Conservation (phyloP, 2,888 invertebrate genomes). For the Pasiphila rectangulata region DNA sequence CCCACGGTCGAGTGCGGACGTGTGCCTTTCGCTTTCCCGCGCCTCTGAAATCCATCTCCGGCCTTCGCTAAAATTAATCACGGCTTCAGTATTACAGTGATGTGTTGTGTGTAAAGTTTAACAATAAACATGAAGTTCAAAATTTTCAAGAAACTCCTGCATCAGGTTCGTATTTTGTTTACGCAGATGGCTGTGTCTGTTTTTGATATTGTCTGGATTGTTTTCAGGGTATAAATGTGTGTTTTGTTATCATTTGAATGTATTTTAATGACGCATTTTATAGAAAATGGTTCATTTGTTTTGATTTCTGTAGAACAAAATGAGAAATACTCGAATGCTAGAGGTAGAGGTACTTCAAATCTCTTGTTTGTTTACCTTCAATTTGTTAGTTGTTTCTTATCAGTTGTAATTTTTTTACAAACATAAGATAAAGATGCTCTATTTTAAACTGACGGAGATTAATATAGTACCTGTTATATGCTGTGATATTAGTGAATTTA, state of each 20-base stretch:
- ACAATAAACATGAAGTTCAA: conserved; percentile 63
- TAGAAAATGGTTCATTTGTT: no score
- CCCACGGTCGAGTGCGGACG: conserved; percentile 35
- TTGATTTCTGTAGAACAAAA: no score
- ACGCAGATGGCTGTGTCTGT: conserved; percentile 31
- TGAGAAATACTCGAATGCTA: no score
- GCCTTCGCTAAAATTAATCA: conserved; percentile 46
- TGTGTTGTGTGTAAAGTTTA: conserved; percentile 39
- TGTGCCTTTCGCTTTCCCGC: conserved; percentile 31
- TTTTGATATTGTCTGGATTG: conserved; percentile 19
- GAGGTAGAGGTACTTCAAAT: neutral
- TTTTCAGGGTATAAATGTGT: neutral
- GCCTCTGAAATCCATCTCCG: conserved; percentile 41
- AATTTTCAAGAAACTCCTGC: conserved; percentile 66
- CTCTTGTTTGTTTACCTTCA: conserved; percentile 22
- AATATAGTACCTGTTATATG: no score
- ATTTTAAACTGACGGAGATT: no score
- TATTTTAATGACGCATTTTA: neutral
- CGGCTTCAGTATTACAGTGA: conserved; percentile 36
- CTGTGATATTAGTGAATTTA: no score
- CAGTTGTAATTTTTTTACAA: neutral
- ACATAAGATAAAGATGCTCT: no score
- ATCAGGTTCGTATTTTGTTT: conserved; percentile 52
- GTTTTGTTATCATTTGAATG: neutral
- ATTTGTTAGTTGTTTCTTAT: neutral